Evolutionary conservation across 2,113 vertebrate genomes (phyloP).

Genomic region (Haplochromis burtoni): DNA sequence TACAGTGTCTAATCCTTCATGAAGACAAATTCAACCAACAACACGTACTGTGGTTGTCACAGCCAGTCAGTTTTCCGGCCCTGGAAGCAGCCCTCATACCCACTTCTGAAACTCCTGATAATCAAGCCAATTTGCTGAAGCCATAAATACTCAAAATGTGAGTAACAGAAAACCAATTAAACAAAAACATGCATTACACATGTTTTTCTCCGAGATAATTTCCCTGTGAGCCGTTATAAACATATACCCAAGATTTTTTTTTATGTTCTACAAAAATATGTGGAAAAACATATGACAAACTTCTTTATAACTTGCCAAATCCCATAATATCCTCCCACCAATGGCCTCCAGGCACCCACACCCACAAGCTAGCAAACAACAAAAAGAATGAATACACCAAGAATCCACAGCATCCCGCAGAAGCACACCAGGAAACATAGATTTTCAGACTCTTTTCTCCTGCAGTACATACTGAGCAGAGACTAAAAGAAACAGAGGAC

Average conservation of each 20-base stretch:
- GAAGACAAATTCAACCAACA: neutral
- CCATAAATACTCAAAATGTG: conserved; percentile 30
- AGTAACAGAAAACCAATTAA: neutral
- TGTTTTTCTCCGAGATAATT: neutral
- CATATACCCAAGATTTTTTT: neutral
- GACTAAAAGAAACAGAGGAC: neutral
- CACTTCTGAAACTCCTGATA: conserved; percentile 25
- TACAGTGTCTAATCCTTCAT: neutral
- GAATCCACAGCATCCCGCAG: neutral
- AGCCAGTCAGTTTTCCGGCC: neutral
- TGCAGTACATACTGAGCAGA: neutral
- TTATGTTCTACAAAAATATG: neutral
- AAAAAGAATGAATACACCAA: neutral
- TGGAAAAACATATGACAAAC: neutral
- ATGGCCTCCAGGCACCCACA: neutral
- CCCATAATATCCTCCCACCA: neutral
- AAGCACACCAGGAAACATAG: neutral
- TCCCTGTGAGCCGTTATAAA: neutral
- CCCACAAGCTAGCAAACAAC: neutral
- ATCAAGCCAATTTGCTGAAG: conserved; percentile 15
- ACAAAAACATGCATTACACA: neutral
- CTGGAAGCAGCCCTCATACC: neutral
- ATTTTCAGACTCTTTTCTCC: neutral
- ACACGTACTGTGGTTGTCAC: conserved; percentile 6
- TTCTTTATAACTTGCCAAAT: neutral